These are phyloP conservation scores for Spheniscus humboldti DNA, from an alignment of 2,797 vertebrate genomes.

Conservation along the genomic window DNA sequence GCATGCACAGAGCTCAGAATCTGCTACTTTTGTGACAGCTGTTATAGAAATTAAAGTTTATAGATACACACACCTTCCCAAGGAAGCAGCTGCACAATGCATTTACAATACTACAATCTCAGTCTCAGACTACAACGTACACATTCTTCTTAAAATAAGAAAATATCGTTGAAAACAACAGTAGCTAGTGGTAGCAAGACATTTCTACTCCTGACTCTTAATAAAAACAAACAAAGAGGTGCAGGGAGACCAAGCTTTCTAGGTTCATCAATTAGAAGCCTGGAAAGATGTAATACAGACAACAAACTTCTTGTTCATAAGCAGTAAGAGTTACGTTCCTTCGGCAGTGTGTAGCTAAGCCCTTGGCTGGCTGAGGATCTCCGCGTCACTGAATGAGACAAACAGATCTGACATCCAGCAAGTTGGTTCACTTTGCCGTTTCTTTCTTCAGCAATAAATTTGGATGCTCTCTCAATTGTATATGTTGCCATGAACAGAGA, in stretches of 20 bases:
- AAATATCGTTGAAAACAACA: not conserved
- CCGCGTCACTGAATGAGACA: not conserved
- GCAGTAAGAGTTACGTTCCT: not conserved
- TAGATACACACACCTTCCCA: not conserved
- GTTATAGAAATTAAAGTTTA: not conserved
- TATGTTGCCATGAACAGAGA: not conserved
- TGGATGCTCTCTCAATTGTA: not conserved
- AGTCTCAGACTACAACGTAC: not conserved
- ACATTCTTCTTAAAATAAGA: not conserved
- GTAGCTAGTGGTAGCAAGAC: not conserved
- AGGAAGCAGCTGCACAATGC: not conserved
- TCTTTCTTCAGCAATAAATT: not conserved
- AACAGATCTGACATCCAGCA: not conserved
- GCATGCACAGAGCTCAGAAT: not conserved
- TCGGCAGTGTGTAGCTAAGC: not conserved
- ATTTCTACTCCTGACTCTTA: not conserved
- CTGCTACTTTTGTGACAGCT: not conserved
- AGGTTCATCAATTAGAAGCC: not conserved
- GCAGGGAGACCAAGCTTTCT: not conserved
- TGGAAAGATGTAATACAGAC: not conserved
- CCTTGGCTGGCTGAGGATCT: not conserved
- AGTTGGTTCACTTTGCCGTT: not conserved
- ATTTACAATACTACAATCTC: not conserved
- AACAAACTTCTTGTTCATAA: not conserved
- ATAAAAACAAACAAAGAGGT: not conserved